phyloP scores from a whole-genome alignment of 37 sponge, comb jelly and placozoan genomes.

The Cliona cf. orientalis region DNA sequence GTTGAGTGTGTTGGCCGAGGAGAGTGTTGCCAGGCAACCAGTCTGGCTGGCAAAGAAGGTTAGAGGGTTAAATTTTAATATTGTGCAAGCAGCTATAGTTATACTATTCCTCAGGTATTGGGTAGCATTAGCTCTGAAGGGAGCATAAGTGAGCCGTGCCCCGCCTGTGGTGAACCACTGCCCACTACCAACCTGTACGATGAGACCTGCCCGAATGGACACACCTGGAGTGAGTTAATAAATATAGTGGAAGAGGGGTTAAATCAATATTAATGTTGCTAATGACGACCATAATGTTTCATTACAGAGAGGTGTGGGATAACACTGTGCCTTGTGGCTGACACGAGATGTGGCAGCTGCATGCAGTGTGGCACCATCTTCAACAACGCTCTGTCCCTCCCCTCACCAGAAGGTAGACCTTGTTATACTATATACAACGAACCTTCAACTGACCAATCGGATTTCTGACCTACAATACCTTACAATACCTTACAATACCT shows the following conservation, averaged over 20 bases:
- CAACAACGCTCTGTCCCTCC: constrained; percentile 23
- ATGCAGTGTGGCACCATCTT: constrained; percentile 10
- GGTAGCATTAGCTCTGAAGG: neutral
- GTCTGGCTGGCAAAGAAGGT: constrained; percentile 34
- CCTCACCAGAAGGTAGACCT: neutral
- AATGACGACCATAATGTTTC: neutral
- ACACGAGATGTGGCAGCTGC: constrained; percentile 11
- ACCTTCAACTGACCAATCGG: too few relatives aligned
- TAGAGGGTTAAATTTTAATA: too few relatives aligned
- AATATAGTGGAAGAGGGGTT: neutral
- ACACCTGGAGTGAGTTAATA: constrained; percentile 17
- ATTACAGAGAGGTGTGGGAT: constrained; percentile 6
- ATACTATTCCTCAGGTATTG: too few relatives aligned
- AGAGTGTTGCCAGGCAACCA: too few relatives aligned
- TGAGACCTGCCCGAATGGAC: constrained; percentile 19
- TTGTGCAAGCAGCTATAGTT: too few relatives aligned
- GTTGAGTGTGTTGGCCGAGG: too few relatives aligned
- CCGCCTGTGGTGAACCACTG: neutral
- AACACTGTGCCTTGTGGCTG: constrained; percentile 9
- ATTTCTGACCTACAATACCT: too few relatives aligned
- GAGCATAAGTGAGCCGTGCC: neutral
- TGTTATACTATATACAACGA: neutral
- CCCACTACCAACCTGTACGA: constrained; percentile 5
- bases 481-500: too few relatives aligned
- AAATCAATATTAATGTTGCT: neutral